Evolutionary conservation across 2,113 vertebrate species (phyloP).

Genomic region (Ophthalmotilapia sp.): DNA sequence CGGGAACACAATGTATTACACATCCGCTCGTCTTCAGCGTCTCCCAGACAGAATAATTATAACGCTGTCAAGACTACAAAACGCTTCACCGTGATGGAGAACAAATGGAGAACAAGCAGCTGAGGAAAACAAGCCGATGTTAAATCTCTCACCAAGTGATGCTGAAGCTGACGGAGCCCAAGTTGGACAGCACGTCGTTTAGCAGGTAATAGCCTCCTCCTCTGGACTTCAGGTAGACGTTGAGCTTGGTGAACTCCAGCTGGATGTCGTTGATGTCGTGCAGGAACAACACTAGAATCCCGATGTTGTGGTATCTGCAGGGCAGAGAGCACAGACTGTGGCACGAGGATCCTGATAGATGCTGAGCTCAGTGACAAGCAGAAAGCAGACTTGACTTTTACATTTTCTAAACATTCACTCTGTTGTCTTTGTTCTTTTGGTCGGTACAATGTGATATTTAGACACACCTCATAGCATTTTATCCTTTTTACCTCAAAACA

Average conservation of each 20-base stretch:
- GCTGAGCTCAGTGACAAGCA: neutral
- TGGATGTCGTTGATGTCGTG: slow-evolving; percentile 89
- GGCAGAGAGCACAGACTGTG: neutral
- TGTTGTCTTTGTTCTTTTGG: neutral
- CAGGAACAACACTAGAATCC: slow-evolving; percentile 90
- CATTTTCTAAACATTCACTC: neutral
- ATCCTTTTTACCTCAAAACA: neutral
- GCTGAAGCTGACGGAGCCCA: slow-evolving; percentile 85
- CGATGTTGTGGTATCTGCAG: slow-evolving; percentile 90
- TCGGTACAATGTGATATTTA: neutral
- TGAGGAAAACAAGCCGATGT: neutral
- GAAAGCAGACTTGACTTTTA: neutral
- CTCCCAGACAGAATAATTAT: neutral
- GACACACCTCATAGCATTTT: neutral
- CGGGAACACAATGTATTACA: neutral
- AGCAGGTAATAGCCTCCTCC: slow-evolving; percentile 74
- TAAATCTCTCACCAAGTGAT: slow-evolving; percentile 82
- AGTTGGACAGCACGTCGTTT: slow-evolving; percentile 81
- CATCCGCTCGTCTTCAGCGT: neutral
- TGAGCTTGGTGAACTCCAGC: slow-evolving; percentile 96
- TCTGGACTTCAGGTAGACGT: slow-evolving; percentile 89
- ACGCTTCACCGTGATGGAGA: neutral
- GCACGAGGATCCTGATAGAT: neutral
- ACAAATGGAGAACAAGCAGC: neutral
- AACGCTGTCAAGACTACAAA: neutral